A percentile compares a stretch with the other conserved stretches of the same genome.
Evolutionary conservation across 2,113 vertebrate genomes (phyloP).

Genomic region (Pygoscelis antarcticus): DNA sequence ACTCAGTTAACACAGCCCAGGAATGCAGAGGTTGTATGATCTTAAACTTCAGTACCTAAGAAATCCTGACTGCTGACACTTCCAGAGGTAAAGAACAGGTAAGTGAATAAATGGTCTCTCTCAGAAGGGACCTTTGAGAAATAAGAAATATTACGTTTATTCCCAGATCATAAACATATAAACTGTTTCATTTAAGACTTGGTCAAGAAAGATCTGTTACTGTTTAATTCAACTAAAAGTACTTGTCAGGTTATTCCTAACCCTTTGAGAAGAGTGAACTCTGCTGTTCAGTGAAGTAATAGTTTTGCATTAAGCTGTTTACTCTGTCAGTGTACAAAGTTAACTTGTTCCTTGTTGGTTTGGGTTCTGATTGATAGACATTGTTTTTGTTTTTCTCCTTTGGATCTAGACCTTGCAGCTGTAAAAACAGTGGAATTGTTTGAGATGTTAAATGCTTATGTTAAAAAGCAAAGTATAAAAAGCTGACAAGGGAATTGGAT

Average conservation of each 20-base stretch:
- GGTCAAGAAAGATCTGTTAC: neutral
- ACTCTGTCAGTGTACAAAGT: neutral
- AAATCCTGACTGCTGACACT: neutral
- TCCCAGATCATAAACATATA: neutral
- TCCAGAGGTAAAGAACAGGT: neutral
- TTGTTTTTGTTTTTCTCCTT: neutral
- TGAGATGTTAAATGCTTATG: neutral
- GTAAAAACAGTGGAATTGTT: neutral
- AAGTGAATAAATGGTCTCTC: neutral
- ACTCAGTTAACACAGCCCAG: neutral
- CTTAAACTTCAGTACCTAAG: neutral
- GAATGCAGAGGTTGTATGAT: neutral
- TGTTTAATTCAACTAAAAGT: neutral
- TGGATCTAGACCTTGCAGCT: neutral
- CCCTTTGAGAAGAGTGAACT: neutral
- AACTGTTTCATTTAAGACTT: neutral
- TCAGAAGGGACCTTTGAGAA: neutral
- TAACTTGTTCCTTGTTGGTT: neutral
- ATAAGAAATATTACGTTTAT: neutral
- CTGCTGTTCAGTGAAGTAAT: neutral
- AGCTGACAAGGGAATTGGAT: neutral
- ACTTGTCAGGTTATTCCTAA: neutral
- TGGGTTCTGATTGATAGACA: neutral
- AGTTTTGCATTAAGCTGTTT: neutral
- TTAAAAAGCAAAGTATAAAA: slow-evolving; percentile 2